Evolutionary conservation across 2,888 invertebrate species (phyloP).

Genomic region (Cerastoderma edule): DNA sequence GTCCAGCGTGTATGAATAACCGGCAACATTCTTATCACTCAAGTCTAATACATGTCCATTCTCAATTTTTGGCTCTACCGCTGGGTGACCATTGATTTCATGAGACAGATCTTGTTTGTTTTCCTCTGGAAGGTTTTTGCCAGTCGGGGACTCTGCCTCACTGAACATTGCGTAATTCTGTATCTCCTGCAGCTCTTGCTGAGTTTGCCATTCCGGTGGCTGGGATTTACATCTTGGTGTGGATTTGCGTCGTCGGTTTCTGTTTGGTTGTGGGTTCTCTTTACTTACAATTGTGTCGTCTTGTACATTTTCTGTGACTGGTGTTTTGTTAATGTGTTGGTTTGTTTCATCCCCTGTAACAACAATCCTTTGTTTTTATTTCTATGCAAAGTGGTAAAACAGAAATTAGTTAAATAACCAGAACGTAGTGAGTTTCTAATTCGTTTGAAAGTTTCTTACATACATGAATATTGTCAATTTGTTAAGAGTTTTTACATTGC

Average conservation of each 20-base stretch:
- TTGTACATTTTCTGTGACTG: background rate
- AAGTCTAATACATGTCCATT: slow-evolving; percentile 34
- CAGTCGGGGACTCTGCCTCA: background rate
- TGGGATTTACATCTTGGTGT: slow-evolving; percentile 46
- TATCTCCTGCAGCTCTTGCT: slow-evolving; percentile 19
- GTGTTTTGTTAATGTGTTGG: background rate
- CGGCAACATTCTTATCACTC: slow-evolving; percentile 27
- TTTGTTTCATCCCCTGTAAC: background rate
- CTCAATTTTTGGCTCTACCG: too few species aligned
- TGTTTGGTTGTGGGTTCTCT: background rate
- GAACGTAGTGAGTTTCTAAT: too few species aligned
- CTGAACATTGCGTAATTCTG: slow-evolving; percentile 18
- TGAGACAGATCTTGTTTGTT: too few species aligned
- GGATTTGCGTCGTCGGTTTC: slow-evolving; percentile 38
- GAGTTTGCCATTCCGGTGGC: slow-evolving; percentile 23
- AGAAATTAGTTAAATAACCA: too few species aligned
- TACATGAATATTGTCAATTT: too few species aligned
- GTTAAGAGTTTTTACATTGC: too few species aligned
- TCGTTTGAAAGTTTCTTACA: too few species aligned
- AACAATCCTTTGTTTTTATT: background rate
- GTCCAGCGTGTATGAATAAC: slow-evolving; percentile 42
- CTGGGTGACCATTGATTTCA: too few species aligned
- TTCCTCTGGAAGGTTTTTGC: background rate
- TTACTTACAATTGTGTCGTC: background rate
- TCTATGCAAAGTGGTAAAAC: too few species aligned